Percentiles rank a stretch among this genome's conserved stretches.
phyloP scores from a whole-genome alignment of 2,888 invertebrate genomes.

The Hyles lineata region DNA sequence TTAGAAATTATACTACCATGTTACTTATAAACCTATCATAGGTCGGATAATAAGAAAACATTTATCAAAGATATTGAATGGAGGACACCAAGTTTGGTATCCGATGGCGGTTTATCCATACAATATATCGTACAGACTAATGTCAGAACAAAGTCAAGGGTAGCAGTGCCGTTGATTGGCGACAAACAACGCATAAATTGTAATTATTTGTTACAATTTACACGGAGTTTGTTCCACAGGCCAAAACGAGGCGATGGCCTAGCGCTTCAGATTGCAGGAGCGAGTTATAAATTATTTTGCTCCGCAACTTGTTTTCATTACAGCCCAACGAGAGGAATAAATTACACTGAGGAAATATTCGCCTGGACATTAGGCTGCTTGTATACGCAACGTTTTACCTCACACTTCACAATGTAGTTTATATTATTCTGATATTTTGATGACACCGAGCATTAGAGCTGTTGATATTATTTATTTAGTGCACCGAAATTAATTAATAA shows the following conservation, averaged over 20 bases:
- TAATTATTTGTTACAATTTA: constrained; percentile 4
- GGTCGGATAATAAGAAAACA: neutral
- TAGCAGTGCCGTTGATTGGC: neutral
- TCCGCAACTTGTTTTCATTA: constrained; percentile 23
- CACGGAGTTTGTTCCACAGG: neutral
- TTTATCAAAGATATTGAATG: too few species aligned
- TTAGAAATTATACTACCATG: neutral
- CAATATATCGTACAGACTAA: neutral
- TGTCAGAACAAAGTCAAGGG: neutral
- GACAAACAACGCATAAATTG: neutral
- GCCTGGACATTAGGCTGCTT: constrained; percentile 4
- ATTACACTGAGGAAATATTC: constrained; percentile 23
- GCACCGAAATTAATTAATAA: too few species aligned
- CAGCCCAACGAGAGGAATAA: constrained; percentile 20
- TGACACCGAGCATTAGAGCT: too few species aligned
- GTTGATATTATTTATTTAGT: too few species aligned
- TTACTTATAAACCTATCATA: neutral
- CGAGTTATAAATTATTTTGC: constrained; percentile 20
- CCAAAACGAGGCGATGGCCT: neutral
- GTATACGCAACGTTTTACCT: neutral
- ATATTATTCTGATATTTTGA: too few species aligned
- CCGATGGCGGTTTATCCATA: too few species aligned
- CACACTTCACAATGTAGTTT: neutral
- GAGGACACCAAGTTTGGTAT: too few species aligned
- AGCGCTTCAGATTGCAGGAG: constrained; percentile 6